A percentile compares a stretch with the other conserved stretches of the same genome.
These are phyloP conservation scores for Micronycteris hirsuta DNA, from an alignment of 2,113 vertebrate species.

Conservation along the genomic window DNA sequence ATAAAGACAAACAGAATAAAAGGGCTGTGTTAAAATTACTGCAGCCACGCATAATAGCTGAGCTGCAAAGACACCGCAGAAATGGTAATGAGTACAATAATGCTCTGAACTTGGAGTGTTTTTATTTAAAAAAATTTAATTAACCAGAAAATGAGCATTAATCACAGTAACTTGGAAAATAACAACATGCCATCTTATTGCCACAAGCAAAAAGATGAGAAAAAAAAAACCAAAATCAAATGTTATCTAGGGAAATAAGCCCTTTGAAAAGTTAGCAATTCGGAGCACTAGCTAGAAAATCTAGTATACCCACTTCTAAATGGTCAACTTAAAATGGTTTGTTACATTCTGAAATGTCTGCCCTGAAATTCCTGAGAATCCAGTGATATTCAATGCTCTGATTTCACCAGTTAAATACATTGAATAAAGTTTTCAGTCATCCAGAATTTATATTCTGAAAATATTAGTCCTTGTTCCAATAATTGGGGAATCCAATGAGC, in stretches of 20 bases:
- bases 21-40: slow-evolving; percentile 57
- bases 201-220: slow-evolving; percentile 42
- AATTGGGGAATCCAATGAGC: background rate
- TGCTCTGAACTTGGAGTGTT: slow-evolving; percentile 69
- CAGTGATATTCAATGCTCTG: background rate
- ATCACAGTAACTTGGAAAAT: slow-evolving; percentile 70
- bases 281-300: background rate
- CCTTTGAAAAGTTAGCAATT: slow-evolving; percentile 27
- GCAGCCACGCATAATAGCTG: slow-evolving; percentile 54
- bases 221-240: background rate
- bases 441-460: background rate
- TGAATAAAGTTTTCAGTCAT: background rate
- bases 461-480: background rate
- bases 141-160: slow-evolving; percentile 75
- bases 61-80: slow-evolving; percentile 57
- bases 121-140: slow-evolving; percentile 75
- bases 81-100: slow-evolving; percentile 69
- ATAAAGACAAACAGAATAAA: slow-evolving; percentile 63
- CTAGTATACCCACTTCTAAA: background rate
- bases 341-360: background rate
- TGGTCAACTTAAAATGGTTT: background rate
- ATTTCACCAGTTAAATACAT: background rate
- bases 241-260: background rate
- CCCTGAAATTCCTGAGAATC: background rate
- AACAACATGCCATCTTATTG: slow-evolving; percentile 64